phyloP scores from a whole-genome alignment of 2,113 vertebrate genomes.

The Cynopterus brachyotis region DNA sequence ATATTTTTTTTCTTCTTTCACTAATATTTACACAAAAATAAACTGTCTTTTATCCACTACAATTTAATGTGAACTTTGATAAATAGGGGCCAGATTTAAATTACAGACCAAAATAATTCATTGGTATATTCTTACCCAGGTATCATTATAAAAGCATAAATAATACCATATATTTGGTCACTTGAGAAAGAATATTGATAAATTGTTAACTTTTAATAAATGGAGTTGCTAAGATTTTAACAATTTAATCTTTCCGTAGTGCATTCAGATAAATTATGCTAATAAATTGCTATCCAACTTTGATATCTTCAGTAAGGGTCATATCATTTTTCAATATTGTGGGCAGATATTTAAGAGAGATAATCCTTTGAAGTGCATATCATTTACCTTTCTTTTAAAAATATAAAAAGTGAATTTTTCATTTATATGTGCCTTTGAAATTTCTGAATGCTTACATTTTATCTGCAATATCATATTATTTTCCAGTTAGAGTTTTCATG shows the following conservation, averaged over 20 bases:
- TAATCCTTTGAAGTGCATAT: slow-evolving; percentile 64
- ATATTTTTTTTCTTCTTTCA: neutral
- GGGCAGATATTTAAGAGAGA: slow-evolving; percentile 70
- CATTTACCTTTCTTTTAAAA: slow-evolving; percentile 58
- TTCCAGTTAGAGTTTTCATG: slow-evolving; percentile 53
- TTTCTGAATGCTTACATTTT: slow-evolving; percentile 62
- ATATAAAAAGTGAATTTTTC: neutral
- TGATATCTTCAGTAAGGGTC: slow-evolving; percentile 51
- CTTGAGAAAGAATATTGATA: slow-evolving; percentile 31
- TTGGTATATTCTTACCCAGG: neutral
- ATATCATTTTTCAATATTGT: slow-evolving; percentile 68
- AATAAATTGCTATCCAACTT: slow-evolving; percentile 72
- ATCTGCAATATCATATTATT: slow-evolving; percentile 25
- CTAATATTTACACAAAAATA: slow-evolving; percentile 49
- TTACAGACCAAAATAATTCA: neutral
- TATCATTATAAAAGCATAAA: slow-evolving; percentile 13
- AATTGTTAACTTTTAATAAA: slow-evolving; percentile 50
- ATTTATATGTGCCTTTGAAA: slow-evolving; percentile 50
- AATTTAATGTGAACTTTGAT: slow-evolving; percentile 60
- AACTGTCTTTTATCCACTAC: neutral
- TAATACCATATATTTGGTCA: neutral
- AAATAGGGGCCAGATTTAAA: slow-evolving; percentile 54
- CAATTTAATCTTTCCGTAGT: neutral
- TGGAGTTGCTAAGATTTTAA: slow-evolving; percentile 35
- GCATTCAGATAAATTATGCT: slow-evolving; percentile 41